phyloP scores from a whole-genome alignment of 2,888 invertebrate genomes.

The Tinea semifulvella region DNA sequence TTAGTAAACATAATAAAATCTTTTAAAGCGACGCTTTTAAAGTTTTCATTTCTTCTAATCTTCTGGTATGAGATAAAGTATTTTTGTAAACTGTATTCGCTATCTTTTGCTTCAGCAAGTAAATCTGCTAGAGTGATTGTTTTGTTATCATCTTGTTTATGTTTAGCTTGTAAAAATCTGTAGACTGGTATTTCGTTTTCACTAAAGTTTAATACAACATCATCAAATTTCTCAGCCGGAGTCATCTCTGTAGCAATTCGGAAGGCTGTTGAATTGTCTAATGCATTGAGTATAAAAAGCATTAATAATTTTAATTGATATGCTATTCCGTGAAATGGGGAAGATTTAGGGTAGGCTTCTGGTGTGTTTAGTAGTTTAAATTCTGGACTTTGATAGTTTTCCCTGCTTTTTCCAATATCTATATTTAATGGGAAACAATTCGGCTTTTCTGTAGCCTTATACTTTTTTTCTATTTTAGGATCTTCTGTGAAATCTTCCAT shows the following conservation, averaged over 20 bases:
- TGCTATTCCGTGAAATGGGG: background rate
- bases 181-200: background rate
- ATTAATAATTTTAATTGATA: conserved; percentile 5
- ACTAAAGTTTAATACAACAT: background rate
- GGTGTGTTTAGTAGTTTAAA: background rate
- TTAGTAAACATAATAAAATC: background rate
- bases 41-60: background rate
- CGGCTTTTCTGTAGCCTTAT: too few relatives aligned
- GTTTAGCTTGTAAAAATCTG: conserved; percentile 1
- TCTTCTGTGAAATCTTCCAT: too few relatives aligned
- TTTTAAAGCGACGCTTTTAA: background rate
- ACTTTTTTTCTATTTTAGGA: too few relatives aligned
- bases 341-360: background rate
- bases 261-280: background rate
- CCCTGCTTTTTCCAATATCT: too few relatives aligned
- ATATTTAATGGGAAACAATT: too few relatives aligned
- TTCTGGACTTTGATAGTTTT: background rate
- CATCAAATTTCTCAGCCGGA: background rate
- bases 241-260: background rate
- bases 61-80: background rate
- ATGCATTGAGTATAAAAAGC: background rate
- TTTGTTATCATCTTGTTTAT: conserved; percentile 2
- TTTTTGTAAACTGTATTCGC: background rate
- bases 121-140: background rate
- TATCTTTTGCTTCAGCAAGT: background rate